A percentile compares a stretch with the other conserved stretches of the same genome.
Evolutionary conservation across 1,140 invertebrate genomes (phyloP).

Genomic region (Goniozus legneri): DNA sequence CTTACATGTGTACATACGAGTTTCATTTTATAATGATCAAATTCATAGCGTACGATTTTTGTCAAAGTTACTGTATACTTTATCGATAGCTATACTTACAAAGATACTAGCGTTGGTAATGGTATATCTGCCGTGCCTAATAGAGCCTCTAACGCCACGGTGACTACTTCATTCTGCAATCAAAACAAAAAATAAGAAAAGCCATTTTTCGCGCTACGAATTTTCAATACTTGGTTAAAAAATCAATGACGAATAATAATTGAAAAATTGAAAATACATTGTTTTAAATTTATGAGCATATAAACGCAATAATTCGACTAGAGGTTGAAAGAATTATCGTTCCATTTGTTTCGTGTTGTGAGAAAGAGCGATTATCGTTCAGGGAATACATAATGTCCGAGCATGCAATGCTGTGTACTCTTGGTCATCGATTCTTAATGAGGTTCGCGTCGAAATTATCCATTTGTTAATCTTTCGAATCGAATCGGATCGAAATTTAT

Average conservation of each 20-base stretch:
- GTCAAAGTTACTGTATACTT: no score
- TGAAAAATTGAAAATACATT: no score
- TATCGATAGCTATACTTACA: slow-evolving; percentile 39
- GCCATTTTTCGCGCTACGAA: no score
- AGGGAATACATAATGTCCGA: slow-evolving; percentile 14
- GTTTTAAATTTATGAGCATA: no score
- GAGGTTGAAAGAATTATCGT: slow-evolving; percentile 22
- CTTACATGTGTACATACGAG: no score
- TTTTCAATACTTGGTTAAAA: no score
- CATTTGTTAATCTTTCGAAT: not conserved
- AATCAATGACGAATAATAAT: no score
- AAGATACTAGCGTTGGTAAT: slow-evolving; percentile 25
- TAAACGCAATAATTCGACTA: no score
- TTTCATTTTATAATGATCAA: no score
- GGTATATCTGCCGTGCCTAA: slow-evolving; percentile 39
- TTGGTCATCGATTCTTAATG: slow-evolving; percentile 10
- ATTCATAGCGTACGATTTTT: no score
- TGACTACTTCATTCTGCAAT: slow-evolving; percentile 55
- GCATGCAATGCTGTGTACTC: slow-evolving; percentile 15
- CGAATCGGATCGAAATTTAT: slow-evolving; percentile 5
- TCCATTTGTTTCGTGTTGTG: slow-evolving; percentile 12
- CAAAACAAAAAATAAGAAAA: no score
- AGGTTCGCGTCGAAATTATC: slow-evolving; percentile 11
- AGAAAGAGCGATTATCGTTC: slow-evolving; percentile 19
- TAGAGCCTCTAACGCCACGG: slow-evolving; percentile 46